Percentiles rank a stretch among this genome's conserved stretches.
phyloP scores from a whole-genome alignment of 2,888 invertebrate genomes.

The Lingula anatina region DNA sequence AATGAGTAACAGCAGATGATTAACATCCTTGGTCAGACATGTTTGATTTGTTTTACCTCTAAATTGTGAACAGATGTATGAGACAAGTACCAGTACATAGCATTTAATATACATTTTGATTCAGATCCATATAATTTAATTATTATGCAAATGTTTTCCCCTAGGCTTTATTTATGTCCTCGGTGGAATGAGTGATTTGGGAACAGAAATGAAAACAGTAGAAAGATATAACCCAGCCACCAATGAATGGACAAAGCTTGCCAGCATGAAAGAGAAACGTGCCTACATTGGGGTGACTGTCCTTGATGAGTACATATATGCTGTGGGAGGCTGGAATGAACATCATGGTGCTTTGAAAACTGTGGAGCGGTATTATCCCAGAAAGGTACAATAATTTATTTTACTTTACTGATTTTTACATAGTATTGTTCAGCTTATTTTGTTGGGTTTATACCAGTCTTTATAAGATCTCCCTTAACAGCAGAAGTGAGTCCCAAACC shows the following conservation, averaged over 20 bases:
- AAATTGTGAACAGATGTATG: too few species aligned
- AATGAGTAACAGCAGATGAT: too few species aligned
- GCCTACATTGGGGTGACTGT: constrained; percentile 88
- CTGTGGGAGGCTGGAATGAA: constrained; percentile 82
- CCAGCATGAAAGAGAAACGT: constrained; percentile 74
- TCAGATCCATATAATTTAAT: too few species aligned
- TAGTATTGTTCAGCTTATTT: too few species aligned
- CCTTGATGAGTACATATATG: constrained; percentile 71
- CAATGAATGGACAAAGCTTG: constrained; percentile 71
- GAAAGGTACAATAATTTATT: constrained; percentile 60
- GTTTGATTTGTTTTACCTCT: too few species aligned
- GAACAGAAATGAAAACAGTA: constrained; percentile 28
- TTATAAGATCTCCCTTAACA: too few species aligned
- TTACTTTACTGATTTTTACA: background rate
- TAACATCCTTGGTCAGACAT: too few species aligned
- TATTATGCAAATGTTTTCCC: too few species aligned
- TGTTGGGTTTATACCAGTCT: too few species aligned
- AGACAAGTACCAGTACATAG: too few species aligned
- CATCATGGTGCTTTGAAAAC: constrained; percentile 71
- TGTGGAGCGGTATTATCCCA: constrained; percentile 77
- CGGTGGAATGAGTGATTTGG: constrained; percentile 64
- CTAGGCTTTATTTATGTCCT: constrained; percentile 81
- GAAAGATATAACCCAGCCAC: constrained; percentile 62
- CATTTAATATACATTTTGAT: too few species aligned
- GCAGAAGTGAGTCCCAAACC: too few species aligned